Conservation (phyloP, 1,140 invertebrate genomes). For the Euwallacea similis region DNA sequence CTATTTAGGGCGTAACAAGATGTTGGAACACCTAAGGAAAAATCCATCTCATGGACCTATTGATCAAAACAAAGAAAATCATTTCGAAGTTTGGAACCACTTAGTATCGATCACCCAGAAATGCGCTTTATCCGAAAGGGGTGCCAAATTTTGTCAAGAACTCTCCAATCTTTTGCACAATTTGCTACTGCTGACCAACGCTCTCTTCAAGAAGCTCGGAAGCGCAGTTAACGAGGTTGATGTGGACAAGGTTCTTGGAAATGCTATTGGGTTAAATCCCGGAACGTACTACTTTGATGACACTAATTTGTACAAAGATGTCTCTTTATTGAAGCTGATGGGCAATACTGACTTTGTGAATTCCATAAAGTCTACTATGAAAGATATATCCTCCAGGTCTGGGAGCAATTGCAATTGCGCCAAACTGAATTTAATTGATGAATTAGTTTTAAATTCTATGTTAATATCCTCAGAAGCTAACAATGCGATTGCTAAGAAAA, state of each 20-base stretch:
- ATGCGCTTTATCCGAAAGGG: constrained; percentile 41
- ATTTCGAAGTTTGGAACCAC: constrained; percentile 50
- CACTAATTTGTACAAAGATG: constrained; percentile 48
- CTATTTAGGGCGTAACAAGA: constrained; percentile 59
- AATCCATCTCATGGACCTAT: constrained; percentile 63
- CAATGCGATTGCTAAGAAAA: constrained; percentile 13
- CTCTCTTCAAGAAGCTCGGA: constrained; percentile 46
- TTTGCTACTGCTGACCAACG: constrained; percentile 43
- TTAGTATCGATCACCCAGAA: constrained; percentile 47
- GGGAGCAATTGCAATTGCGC: constrained; percentile 25
- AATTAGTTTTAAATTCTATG: constrained; percentile 12
- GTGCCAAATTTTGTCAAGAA: constrained; percentile 50
- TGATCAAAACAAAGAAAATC: constrained; percentile 37
- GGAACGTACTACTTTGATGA: constrained; percentile 50
- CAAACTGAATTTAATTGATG: constrained; percentile 17
- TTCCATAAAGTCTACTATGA: constrained; percentile 15
- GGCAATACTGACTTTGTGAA: constrained; percentile 44
- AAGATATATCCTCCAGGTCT: neutral
- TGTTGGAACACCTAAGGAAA: constrained; percentile 65
- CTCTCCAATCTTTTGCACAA: constrained; percentile 47
- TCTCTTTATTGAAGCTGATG: constrained; percentile 43
- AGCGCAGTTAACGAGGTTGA: constrained; percentile 42
- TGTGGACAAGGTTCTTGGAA: constrained; percentile 44
- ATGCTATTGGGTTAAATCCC: constrained; percentile 43
- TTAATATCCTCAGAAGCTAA: constrained; percentile 8